Conservation (phyloP, 2,113 vertebrate genomes). For the Sphaerodactylus townsendi region DNA sequence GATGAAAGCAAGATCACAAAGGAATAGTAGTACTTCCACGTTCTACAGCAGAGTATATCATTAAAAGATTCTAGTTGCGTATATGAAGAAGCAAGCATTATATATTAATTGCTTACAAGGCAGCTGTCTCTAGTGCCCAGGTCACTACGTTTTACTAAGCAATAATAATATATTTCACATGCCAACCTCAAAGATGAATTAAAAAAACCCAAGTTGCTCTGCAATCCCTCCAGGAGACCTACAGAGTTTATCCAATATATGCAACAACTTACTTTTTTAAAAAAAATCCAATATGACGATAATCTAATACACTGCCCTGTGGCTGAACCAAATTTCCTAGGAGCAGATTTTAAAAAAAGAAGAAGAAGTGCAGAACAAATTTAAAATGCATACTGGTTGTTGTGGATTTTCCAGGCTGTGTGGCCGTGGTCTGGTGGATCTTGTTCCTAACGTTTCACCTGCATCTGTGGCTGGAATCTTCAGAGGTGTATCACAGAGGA, state of each 20-base stretch:
- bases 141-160: conserved; percentile 46
- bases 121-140: conserved; percentile 42
- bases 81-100: conserved; percentile 47
- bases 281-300: not conserved
- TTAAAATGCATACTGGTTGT: not conserved
- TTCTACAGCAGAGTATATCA: conserved; percentile 18
- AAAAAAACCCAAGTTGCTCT: conserved; percentile 20
- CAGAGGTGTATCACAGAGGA: no score
- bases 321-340: conserved; percentile 8
- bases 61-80: conserved; percentile 33
- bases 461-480: no score
- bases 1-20: conserved; percentile 43
- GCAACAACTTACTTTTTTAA: not conserved
- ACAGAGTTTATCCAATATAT: conserved; percentile 14
- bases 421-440: no score
- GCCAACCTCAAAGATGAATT: conserved; percentile 55
- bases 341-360: conserved; percentile 1
- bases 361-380: not conserved
- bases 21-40: conserved; percentile 41
- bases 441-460: no score
- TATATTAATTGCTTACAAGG: conserved; percentile 40
- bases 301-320: not conserved
- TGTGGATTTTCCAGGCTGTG: no score
- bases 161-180: conserved; percentile 49
- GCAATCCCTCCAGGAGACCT: conserved; percentile 17